These are phyloP conservation scores for Temnopleurus reevesii DNA, from an alignment of 53 echinoderm and acorn worm genomes.

Conservation along the genomic window DNA sequence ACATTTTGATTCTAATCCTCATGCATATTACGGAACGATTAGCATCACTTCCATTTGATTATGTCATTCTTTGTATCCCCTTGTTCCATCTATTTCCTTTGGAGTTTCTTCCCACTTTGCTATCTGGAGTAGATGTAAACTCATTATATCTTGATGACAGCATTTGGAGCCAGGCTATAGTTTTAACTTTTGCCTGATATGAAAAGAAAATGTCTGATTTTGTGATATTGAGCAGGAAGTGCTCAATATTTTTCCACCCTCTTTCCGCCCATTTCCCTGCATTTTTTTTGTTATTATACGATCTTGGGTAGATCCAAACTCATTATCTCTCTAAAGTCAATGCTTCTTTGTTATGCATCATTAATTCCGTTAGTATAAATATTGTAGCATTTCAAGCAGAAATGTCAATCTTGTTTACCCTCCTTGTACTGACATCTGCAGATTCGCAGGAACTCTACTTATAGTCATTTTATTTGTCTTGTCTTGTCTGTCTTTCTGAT, in stretches of 20 bases:
- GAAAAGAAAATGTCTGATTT: no score
- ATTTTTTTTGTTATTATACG: not conserved
- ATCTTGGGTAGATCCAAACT: not conserved
- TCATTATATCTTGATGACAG: not conserved
- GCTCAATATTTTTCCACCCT: not conserved
- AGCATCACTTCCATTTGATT: not conserved
- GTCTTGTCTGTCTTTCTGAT: no score
- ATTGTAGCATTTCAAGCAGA: not conserved
- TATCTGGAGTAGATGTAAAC: slow-evolving; percentile 1
- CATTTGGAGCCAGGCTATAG: no score
- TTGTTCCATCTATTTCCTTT: not conserved
- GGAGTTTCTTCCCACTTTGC: not conserved
- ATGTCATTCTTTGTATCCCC: slow-evolving; percentile 1
- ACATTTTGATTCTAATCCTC: no score
- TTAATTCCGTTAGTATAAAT: not conserved
- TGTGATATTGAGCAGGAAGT: no score
- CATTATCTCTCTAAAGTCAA: not conserved
- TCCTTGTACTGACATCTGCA: no score
- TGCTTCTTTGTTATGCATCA: not conserved
- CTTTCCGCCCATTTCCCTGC: not conserved
- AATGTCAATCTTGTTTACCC: no score
- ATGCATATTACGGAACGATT: no score
- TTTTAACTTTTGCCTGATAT: no score
- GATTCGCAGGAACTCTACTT: no score
- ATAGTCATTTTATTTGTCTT: no score